Conservation (phyloP, 2,888 invertebrate genomes). For the Charanyca ferruginea region DNA sequence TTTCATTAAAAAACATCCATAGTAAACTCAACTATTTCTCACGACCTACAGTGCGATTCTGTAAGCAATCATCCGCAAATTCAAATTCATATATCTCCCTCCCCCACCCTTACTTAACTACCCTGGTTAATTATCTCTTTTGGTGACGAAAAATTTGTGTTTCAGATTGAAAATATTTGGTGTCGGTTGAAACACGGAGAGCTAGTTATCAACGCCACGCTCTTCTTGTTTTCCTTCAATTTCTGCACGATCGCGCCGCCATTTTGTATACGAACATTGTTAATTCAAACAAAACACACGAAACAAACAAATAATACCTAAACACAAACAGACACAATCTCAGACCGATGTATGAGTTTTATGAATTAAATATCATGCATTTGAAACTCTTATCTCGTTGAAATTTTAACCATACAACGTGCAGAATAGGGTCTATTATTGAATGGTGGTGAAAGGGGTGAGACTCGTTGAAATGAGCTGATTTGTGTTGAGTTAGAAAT, state of each 20-base stretch:
- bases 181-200: no score
- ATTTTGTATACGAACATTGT: slow-evolving; percentile 38
- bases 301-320: slow-evolving; percentile 48
- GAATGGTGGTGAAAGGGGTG: not conserved
- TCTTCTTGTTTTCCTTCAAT: slow-evolving; percentile 25
- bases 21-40: no score
- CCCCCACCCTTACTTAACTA: no score
- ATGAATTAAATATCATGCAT: slow-evolving; percentile 57
- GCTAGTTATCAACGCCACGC: no score
- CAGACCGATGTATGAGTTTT: slow-evolving; percentile 48
- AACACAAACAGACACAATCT: slow-evolving; percentile 57
- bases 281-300: slow-evolving; percentile 44
- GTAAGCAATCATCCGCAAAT: no score
- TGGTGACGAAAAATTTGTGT: no score
- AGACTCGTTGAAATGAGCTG: slow-evolving; percentile 19
- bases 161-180: no score
- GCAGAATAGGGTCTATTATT: slow-evolving; percentile 10
- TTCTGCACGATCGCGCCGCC: slow-evolving; percentile 16
- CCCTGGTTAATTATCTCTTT: no score
- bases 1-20: no score
- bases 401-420: not conserved
- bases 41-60: no score
- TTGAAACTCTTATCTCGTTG: not conserved
- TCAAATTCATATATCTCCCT: no score
- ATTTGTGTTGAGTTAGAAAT: slow-evolving; percentile 41